Base-by-base conservation (phyloP, 2,888 invertebrate species). In the Nymphalis urticae region DNA sequence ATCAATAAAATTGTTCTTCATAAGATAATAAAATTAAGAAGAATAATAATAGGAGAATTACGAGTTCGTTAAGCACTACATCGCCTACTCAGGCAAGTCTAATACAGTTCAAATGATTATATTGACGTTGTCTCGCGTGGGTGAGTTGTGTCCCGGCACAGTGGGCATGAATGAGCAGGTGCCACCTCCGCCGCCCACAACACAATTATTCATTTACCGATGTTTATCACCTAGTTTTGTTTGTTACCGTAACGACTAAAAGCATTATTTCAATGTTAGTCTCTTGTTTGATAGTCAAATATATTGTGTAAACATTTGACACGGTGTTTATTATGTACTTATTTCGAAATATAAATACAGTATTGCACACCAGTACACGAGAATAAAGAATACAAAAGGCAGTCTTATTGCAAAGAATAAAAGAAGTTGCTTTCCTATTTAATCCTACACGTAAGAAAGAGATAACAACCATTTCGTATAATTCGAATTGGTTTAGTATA, bases 161-260 rank as follows among this genome's bases (percentile, higher is more conserved):
- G 71, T 75, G 71, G 72, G 69, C 76, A 78, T 85, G 84, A 87
- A 86, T 82, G 86, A 84, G 81, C 87, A 86, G 86, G 85, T 86
- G 84, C 75, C 77, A 71, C 77, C 74, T 72, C 72, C 73, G 69
- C 79, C 78, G 74, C 78, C 79, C 81, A 77, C 85, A 78, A 75
- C 78, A 76, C 72, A 77, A 75, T 77, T 76, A 78, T 80, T 82
- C 77, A 80, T 78, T 80, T 79, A 81, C 68, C 51, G 67, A 70
- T 76, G 74, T 73, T 80, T 80, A 83, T 80, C 76, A 73, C 68
- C 69, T 59, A 68, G 53, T 63, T 65, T 47, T 66, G 66, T 70
- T 56, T 51, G 8, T 64, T 70, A 64, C 59, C 53, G 54, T 56
- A 48, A 72, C 58, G 53, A 53, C 21, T 48, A 58, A 36, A 51